These are phyloP conservation scores for Subanguina moxae DNA, from an alignment of 1,140 invertebrate genomes.

Conservation along the genomic window DNA sequence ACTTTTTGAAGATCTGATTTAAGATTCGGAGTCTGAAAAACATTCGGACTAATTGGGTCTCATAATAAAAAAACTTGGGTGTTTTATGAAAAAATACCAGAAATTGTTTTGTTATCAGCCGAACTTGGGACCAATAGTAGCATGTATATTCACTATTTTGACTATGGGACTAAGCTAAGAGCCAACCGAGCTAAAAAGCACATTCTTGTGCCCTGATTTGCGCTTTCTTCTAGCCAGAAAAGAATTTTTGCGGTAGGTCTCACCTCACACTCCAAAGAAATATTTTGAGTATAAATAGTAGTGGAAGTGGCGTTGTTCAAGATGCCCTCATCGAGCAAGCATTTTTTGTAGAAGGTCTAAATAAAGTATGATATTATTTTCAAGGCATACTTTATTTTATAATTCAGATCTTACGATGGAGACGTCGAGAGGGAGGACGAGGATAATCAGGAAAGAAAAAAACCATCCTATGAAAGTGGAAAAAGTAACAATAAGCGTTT, in stretches of 20 bases:
- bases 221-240: background rate
- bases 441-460: conserved; percentile 95
- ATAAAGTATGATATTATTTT: too few relatives aligned
- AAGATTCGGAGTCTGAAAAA: too few relatives aligned
- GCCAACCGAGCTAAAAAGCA: too few relatives aligned
- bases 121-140: too few relatives aligned
- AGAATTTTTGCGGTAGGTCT: background rate
- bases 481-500: conserved; percentile 84
- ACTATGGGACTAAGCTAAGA: too few relatives aligned
- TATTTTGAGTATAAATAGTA: background rate
- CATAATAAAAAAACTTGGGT: too few relatives aligned
- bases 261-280: conserved; percentile 5
- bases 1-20: too few relatives aligned
- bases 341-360: conserved; percentile 66
- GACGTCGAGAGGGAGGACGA: conserved; percentile 90
- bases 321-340: conserved; percentile 59
- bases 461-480: conserved; percentile 94
- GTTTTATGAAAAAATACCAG: too few relatives aligned
- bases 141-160: too few relatives aligned
- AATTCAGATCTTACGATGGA: conserved; percentile 75
- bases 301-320: conserved; percentile 7
- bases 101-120: too few relatives aligned
- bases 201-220: conserved; percentile 17
- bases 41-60: too few relatives aligned
- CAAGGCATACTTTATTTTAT: too few relatives aligned